Base-by-base conservation (phyloP, 2,797 vertebrate species). In the Propithecus deckenii region DNA sequence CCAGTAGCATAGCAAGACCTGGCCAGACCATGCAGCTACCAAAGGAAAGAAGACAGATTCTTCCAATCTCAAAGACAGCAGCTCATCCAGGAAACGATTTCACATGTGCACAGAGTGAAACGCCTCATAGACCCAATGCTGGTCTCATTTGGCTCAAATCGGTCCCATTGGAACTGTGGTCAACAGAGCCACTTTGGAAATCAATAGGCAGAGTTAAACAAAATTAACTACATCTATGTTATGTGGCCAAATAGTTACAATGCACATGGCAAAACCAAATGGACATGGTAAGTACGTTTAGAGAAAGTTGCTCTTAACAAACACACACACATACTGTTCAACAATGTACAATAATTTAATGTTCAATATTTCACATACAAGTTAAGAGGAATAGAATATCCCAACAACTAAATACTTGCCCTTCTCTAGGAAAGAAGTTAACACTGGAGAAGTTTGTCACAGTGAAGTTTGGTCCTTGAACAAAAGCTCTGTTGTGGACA, bases 241-340 rank as follows among this genome's bases (percentile, higher is more conserved):
- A 71, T 10, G 38, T 32, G n/a, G n/a, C 35, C n/a, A 52, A 48
- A 71, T 2, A 38, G 25, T 52, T 78, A 84, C 38, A 88, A 79
- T 0, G 14, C 50, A 13, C 32, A 25, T 30, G 32, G 63, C 43
- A 52, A 83, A 89, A 78, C 46, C 61, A 85, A 69, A 61, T 30
- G 65, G 28, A 57, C n/a, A 55, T 2, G 4, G 61, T n/a, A 75
- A 89, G 80, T 9, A 61, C 57, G 23, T 52, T 86, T 61, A 71
- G 81, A 86, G 75, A 93, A 86, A 76, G 35, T 81, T 18, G 18
- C 17, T 96, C 85, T 67, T 23, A 41, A 69, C 74, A 96, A n/a
- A 65, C 11, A 84, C 8, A 30, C 46, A 57, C 14, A 80, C 8
- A 32, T 52, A 61, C 22, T 50, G 22, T 89, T 67, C 59, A 35